A percentile compares a stretch with the other conserved stretches of the same genome.
Evolutionary conservation across 2,113 vertebrate species (phyloP).

Genomic region (Carlito syrichta): DNA sequence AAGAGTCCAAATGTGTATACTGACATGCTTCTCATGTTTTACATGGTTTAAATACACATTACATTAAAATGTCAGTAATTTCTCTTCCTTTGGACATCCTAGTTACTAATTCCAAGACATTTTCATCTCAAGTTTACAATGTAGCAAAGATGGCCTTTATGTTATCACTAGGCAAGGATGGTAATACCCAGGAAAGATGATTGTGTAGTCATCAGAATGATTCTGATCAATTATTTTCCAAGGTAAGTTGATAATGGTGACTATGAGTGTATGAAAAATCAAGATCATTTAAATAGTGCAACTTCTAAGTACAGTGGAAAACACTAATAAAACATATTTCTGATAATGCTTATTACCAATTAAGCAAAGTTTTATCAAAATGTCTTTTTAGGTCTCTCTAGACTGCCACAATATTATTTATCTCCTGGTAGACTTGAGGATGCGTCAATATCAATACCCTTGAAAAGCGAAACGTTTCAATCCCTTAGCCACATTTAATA

Average conservation of each 20-base stretch:
- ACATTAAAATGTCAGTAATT: neutral
- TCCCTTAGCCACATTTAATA: neutral
- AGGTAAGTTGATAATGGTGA: neutral
- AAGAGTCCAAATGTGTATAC: neutral
- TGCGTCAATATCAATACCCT: neutral
- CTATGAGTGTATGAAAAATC: neutral
- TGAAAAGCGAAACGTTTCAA: neutral
- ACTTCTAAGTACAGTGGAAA: neutral
- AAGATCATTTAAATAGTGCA: neutral
- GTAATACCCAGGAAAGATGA: neutral
- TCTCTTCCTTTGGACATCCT: neutral
- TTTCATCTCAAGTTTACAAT: neutral
- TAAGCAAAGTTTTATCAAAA: neutral
- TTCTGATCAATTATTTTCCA: neutral
- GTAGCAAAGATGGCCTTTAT: neutral
- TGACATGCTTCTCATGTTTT: neutral
- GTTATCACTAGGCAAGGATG: neutral
- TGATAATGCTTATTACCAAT: neutral
- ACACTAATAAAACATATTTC: neutral
- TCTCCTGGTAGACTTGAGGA: neutral
- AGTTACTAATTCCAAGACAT: neutral
- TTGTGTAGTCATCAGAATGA: neutral
- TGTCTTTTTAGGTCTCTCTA: neutral
- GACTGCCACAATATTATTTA: neutral
- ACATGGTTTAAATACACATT: neutral